phyloP scores from a whole-genome alignment of 2,113 vertebrate genomes.

The Nothoprocta pentlandii region DNA sequence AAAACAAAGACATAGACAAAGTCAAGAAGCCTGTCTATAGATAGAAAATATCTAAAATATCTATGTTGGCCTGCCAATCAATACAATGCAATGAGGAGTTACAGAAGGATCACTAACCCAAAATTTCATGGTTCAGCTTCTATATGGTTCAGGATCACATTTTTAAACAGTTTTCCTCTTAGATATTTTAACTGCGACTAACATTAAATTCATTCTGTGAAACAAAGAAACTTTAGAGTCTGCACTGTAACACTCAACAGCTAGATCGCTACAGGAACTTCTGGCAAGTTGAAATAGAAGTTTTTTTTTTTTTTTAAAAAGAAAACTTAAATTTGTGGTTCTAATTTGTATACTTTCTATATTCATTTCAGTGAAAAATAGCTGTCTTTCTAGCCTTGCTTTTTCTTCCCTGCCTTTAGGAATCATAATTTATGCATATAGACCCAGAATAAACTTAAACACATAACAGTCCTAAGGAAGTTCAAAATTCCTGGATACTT shows the following conservation, averaged over 20 bases:
- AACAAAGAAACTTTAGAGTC: not conserved
- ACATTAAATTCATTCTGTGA: not conserved
- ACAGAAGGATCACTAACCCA: not conserved
- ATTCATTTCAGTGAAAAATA: not conserved
- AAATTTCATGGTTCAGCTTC: not conserved
- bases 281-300: not conserved
- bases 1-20: not conserved
- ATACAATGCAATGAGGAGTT: not conserved
- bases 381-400: not conserved
- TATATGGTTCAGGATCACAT: not conserved
- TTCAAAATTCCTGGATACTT: not conserved
- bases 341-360: not conserved
- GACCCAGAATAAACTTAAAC: not conserved
- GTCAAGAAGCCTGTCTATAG: not conserved
- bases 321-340: not conserved
- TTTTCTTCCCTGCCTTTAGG: not conserved
- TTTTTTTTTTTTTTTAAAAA: not conserved
- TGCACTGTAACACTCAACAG: not conserved
- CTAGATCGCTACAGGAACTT: not conserved
- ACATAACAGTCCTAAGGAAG: not conserved
- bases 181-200: not conserved
- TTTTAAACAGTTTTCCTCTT: not conserved
- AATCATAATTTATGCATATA: not conserved
- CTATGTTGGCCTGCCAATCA: not conserved
- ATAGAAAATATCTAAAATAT: not conserved